Evolutionary conservation across 2,888 invertebrate genomes (phyloP), one percentile per base, ranked within the genome.

Genomic region (Antitype chi): DNA sequence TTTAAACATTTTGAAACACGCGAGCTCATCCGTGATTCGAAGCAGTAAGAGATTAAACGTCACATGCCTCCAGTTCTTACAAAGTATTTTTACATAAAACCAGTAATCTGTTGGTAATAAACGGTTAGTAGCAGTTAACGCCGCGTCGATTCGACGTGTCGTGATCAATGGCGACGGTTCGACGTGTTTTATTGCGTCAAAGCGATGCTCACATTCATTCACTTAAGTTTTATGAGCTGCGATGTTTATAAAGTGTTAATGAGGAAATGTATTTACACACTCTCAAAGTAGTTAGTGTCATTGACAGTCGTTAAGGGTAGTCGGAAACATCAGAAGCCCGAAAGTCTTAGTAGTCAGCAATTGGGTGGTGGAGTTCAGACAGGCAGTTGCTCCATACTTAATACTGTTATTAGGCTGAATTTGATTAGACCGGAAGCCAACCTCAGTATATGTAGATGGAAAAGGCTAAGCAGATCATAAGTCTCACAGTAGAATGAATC

Each of bases 191-290:
- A 64, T 67, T 68, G 25, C 60, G 53, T 43, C 55, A 28, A 28
- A 38, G 23, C 49, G 63, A 49, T 78, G 67, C 55, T 81, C 59
- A 70, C 67, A 70, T 55, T 55, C 25, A 70, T 68, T 70, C 70
- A 52, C 62, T 68, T 57, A 64, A 55, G 52, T 57, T 67, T 78
- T 53, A 83, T 71, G 62, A 38, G 62, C 62, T 67, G 70, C 25
- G 23, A 32, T 47, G 49, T 43, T 67, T 32, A 66, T 55, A n/a
- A n/a, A n/a, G n/a, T 68, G 17, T 20, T n/a, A 68, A 53, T 32
- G 11, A 32, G 3, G n/a, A 32, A 64, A 47, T 25, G 7, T n/a
- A 17, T 62, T 32, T 13, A 60, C 20, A 32, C 9, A 60, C 1
- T 60, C 20, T 20, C 9, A 60, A 28, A 60, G 20, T 20, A 9